Conservation (phyloP, 2,113 vertebrate genomes). For the Eidolon helvum region DNA sequence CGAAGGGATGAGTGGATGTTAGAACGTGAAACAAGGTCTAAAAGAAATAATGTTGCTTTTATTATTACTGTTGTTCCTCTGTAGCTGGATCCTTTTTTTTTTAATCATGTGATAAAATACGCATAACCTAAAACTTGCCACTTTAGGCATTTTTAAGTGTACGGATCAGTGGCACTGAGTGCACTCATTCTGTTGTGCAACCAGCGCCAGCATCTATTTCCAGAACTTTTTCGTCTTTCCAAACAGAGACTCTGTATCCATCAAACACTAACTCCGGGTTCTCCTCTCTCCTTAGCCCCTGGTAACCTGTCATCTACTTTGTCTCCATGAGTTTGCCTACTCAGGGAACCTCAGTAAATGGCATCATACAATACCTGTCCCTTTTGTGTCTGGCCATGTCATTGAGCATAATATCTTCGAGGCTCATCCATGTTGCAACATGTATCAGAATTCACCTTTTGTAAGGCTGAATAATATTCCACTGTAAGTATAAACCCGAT, state of each 20-base stretch:
- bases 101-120: neutral
- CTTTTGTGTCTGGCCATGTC: too few species aligned
- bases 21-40: neutral
- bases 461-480: neutral
- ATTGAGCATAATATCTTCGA: neutral
- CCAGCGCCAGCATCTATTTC: neutral
- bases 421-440: fast-evolving
- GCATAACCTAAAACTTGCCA: neutral
- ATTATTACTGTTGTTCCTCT: neutral
- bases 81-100: neutral
- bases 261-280: neutral
- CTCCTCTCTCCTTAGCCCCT: neutral
- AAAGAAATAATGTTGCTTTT: neutral
- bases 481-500: fast-evolving
- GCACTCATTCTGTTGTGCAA: neutral
- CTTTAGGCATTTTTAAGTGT: neutral
- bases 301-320: neutral
- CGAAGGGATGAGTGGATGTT: neutral
- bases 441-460: neutral
- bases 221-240: neutral
- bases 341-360: neutral
- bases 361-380: neutral
- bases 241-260: neutral
- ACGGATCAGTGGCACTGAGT: neutral
- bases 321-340: neutral